These are phyloP conservation scores for Atta texana DNA, from an alignment of 1,140 invertebrate species.

Conservation along the genomic window DNA sequence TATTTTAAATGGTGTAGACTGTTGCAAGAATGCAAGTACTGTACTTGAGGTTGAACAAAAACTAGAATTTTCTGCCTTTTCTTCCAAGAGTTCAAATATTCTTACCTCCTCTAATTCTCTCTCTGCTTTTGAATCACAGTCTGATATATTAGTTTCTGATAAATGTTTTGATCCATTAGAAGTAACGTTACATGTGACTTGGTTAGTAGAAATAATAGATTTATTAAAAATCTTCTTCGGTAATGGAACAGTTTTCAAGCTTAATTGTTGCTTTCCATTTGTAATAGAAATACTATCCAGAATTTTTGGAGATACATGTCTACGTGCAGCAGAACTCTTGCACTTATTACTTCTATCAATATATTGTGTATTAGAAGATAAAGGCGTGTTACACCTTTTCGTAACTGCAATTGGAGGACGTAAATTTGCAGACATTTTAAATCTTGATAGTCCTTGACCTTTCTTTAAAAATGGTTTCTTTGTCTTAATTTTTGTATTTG, in stretches of 20 bases:
- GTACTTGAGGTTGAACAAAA: slow-evolving; percentile 91
- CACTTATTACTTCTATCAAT: slow-evolving; percentile 72
- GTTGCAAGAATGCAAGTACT: slow-evolving; percentile 87
- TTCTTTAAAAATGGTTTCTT: slow-evolving; percentile 85
- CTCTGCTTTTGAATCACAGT: slow-evolving; percentile 82
- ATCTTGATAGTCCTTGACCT: slow-evolving; percentile 85
- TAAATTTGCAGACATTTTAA: slow-evolving; percentile 69
- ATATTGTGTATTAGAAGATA: slow-evolving; percentile 68
- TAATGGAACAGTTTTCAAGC: slow-evolving; percentile 74
- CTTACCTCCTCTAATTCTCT: slow-evolving; percentile 88
- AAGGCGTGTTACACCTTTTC: slow-evolving; percentile 82
- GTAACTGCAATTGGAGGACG: neutral
- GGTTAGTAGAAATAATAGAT: slow-evolving; percentile 78
- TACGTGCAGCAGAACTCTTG: slow-evolving; percentile 53
- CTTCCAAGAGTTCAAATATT: slow-evolving; percentile 91
- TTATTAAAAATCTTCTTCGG: slow-evolving; percentile 72
- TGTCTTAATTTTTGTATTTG: slow-evolving; percentile 31
- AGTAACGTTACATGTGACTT: slow-evolving; percentile 73
- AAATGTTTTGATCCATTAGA: slow-evolving; percentile 59
- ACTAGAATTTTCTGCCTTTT: slow-evolving; percentile 90
- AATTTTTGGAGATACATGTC: slow-evolving; percentile 11
- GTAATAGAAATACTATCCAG: neutral
- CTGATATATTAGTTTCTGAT: slow-evolving; percentile 83
- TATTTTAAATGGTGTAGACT: slow-evolving; percentile 85
- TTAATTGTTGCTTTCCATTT: slow-evolving; percentile 69